Conservation (phyloP, 1,140 invertebrate genomes). For the Maniola jurtina region DNA sequence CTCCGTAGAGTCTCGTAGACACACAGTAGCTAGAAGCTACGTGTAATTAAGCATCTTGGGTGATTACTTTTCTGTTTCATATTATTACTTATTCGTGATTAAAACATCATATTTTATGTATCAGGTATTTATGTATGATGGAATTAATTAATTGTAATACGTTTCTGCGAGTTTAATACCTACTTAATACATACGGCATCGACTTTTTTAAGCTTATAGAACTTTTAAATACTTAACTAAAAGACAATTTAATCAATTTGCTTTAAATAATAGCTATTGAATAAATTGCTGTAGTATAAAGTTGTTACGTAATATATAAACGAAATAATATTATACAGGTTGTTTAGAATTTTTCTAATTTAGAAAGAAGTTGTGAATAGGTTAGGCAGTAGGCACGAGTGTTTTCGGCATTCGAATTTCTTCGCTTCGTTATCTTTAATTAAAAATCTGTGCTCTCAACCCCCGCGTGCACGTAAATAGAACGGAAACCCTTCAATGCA, state of each 20-base stretch:
- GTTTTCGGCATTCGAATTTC: constrained; percentile 6
- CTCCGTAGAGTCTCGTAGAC: not conserved
- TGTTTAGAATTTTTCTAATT: not conserved
- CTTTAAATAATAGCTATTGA: too few relatives aligned
- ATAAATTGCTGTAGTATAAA: too few relatives aligned
- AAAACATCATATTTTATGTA: not conserved
- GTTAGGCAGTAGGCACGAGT: not conserved
- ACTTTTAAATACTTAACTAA: too few relatives aligned
- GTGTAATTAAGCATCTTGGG: not conserved
- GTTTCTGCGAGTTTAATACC: too few relatives aligned
- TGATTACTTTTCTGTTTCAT: not conserved
- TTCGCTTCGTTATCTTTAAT: constrained; percentile 20
- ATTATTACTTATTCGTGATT: not conserved
- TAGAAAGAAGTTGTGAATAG: not conserved
- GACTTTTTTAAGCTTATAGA: too few relatives aligned
- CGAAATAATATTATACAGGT: too few relatives aligned
- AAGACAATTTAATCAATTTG: too few relatives aligned
- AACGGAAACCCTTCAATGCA: constrained; percentile 28
- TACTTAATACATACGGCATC: too few relatives aligned
- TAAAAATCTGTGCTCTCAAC: constrained; percentile 23
- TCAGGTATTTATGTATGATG: too few relatives aligned
- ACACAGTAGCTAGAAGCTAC: not conserved
- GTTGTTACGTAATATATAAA: too few relatives aligned
- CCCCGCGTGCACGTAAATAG: constrained; percentile 17
- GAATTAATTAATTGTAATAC: too few relatives aligned